Evolutionary conservation across 2,113 vertebrate genomes (phyloP).

Genomic region (Megaceryle torquata): DNA sequence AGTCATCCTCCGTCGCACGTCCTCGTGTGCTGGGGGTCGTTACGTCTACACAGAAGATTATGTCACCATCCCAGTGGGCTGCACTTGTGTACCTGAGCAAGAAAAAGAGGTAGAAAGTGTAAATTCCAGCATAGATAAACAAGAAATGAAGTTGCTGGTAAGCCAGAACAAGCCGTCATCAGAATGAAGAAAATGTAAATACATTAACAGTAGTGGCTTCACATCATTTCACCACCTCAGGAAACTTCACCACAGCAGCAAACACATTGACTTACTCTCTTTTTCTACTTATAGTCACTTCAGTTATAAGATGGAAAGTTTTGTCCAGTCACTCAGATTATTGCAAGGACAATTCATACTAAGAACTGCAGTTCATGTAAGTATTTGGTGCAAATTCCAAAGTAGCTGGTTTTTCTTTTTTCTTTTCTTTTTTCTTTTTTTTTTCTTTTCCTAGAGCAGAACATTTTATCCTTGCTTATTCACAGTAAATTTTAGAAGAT

Average conservation of each 20-base stretch:
- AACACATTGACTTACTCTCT: not conserved
- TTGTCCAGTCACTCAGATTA: not conserved
- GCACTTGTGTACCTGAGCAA: conserved; percentile 86
- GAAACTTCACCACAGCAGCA: not conserved
- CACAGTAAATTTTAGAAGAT: conserved; percentile 3
- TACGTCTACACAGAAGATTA: conserved; percentile 87
- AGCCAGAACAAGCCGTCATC: conserved; percentile 54
- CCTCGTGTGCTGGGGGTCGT: conserved; percentile 82
- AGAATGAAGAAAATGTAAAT: conserved; percentile 6
- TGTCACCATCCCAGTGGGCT: conserved; percentile 88
- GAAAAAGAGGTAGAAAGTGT: conserved; percentile 28
- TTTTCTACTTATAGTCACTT: not conserved
- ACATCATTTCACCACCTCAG: not conserved
- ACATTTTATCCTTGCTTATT: conserved; percentile 23
- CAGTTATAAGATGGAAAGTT: not conserved
- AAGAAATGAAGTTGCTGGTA: conserved; percentile 62
- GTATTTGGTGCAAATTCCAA: not conserved
- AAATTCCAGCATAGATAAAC: conserved; percentile 79
- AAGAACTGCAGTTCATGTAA: not conserved
- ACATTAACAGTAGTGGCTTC: not conserved
- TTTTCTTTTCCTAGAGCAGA: not conserved
- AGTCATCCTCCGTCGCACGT: conserved; percentile 82
- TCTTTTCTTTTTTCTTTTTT: not conserved
- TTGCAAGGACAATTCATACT: not conserved
- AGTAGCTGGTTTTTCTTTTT: not conserved